Percentiles rank a stretch among this genome's conserved stretches.
Conservation (phyloP, 2,797 vertebrate species). For the Pelobates cultripes region DNA sequence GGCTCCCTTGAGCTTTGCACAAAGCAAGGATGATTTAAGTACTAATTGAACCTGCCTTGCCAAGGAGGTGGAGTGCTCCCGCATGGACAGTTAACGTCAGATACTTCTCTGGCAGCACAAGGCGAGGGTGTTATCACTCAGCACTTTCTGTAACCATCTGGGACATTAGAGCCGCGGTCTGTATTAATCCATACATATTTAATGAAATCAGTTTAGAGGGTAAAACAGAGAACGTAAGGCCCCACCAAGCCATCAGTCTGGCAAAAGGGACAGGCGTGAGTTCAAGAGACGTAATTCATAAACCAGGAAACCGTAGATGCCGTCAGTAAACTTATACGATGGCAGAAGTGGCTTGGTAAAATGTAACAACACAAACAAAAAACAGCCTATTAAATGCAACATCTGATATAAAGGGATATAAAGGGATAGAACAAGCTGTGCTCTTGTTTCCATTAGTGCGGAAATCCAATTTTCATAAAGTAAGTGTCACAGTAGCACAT, state of each 20-base stretch:
- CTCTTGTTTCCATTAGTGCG: background rate
- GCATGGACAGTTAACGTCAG: conserved; percentile 32
- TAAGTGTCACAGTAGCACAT: background rate
- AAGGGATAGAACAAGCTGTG: conserved; percentile 12
- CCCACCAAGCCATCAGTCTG: conserved; percentile 15
- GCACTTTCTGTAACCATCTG: conserved; percentile 29
- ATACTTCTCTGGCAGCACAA: conserved; percentile 10
- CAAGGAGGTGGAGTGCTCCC: conserved; percentile 49
- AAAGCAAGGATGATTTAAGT: conserved; percentile 26
- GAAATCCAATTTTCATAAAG: background rate
- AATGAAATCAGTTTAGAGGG: conserved; percentile 46
- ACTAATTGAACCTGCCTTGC: background rate
- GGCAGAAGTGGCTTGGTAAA: conserved; percentile 17
- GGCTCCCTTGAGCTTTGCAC: background rate
- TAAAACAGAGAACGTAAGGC: background rate
- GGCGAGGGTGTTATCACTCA: conserved; percentile 21
- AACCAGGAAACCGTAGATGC: conserved; percentile 14
- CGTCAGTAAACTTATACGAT: conserved; percentile 20
- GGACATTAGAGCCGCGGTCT: conserved; percentile 31
- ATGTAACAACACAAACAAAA: background rate
- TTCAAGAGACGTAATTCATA: conserved; percentile 8
- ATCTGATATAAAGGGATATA: background rate
- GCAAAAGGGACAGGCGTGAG: background rate
- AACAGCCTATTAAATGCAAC: conserved; percentile 4
- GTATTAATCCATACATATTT: conserved; percentile 45